These are phyloP conservation scores for Heliconius eleuchia DNA, from an alignment of 1,140 invertebrate species.

Conservation along the genomic window DNA sequence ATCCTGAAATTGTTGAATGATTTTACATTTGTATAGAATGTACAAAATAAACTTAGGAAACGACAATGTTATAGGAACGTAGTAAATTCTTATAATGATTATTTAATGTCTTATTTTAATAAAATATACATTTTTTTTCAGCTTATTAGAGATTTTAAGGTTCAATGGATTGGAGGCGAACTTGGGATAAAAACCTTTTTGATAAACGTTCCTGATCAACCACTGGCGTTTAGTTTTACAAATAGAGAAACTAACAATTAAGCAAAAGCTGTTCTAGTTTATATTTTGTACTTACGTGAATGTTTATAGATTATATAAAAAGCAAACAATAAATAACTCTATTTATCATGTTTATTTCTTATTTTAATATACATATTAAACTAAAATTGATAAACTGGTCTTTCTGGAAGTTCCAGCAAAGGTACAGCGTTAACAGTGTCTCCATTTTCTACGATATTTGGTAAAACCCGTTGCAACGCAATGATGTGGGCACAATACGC, in stretches of 20 bases:
- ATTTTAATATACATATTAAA: not conserved
- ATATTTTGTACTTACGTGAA: not conserved
- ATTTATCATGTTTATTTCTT: not conserved
- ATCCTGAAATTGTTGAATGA: no score
- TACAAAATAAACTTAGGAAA: no score
- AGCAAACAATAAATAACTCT: not conserved
- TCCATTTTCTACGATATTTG: slow-evolving; percentile 35
- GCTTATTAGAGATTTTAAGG: slow-evolving; percentile 85
- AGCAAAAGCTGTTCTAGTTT: not conserved
- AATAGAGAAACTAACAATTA: not conserved
- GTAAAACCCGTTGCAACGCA: slow-evolving; percentile 44
- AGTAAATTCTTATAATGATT: no score
- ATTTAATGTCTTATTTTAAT: not conserved
- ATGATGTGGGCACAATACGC: slow-evolving; percentile 40
- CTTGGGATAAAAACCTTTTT: slow-evolving; percentile 86
- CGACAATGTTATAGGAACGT: no score
- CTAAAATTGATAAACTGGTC: slow-evolving; percentile 18
- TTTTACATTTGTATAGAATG: no score
- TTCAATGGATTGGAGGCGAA: slow-evolving; percentile 85
- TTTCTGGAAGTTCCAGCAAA: slow-evolving; percentile 17
- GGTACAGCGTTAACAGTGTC: slow-evolving; percentile 14
- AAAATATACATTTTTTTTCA: slow-evolving; percentile 71
- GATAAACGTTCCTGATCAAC: slow-evolving; percentile 90
- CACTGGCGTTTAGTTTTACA: slow-evolving; percentile 82
- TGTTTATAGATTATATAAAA: not conserved